Percentiles rank a stretch among this genome's conserved stretches.
Conservation (phyloP, 1,140 invertebrate species). For the Lethocerus indicus region DNA sequence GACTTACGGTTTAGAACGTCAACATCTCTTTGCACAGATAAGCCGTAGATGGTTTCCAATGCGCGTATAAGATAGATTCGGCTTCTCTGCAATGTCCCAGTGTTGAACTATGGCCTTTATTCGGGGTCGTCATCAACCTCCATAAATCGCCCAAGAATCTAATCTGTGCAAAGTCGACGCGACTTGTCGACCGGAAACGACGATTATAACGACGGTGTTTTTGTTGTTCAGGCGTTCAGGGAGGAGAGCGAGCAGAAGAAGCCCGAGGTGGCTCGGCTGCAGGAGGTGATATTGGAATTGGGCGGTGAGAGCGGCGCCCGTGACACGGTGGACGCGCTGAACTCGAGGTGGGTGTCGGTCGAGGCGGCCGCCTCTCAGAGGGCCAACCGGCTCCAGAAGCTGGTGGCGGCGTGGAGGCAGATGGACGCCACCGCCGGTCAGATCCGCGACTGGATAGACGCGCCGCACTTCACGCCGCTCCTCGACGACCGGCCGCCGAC, state of each 20-base stretch:
- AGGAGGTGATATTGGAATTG: conserved; percentile 51
- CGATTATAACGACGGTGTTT: not conserved
- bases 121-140: no score
- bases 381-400: conserved; percentile 54
- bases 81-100: no score
- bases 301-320: conserved; percentile 53
- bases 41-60: no score
- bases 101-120: no score
- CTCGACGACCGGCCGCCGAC: conserved; percentile 32
- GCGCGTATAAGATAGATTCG: no score
- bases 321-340: conserved; percentile 57
- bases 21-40: no score
- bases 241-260: conserved; percentile 30
- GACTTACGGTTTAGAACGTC: no score
- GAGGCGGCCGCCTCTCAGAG: conserved; percentile 55
- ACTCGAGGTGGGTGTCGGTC: conserved; percentile 58
- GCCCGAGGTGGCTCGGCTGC: conserved; percentile 41
- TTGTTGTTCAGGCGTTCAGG: conserved; percentile 23
- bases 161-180: no score
- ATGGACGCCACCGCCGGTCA: conserved; percentile 54
- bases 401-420: conserved; percentile 62
- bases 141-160: no score
- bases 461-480: conserved; percentile 35
- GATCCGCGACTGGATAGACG: conserved; percentile 51
- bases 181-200: no score